Base-by-base conservation (phyloP, 2,888 invertebrate genomes). In the Caenorhabditis angaria region DNA sequence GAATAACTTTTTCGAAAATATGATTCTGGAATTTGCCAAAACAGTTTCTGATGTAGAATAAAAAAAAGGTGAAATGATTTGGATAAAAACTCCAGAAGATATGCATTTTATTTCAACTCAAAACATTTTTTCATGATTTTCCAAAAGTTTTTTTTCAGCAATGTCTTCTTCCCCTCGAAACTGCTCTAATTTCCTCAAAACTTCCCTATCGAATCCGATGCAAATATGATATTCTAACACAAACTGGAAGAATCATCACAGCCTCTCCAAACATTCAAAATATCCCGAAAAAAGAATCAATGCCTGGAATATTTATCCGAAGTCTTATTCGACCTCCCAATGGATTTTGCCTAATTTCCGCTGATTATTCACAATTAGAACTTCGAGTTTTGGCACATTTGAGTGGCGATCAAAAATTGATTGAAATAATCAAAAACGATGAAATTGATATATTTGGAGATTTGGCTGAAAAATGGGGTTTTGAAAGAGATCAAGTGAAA, bases 281-380 rank as follows among this genome's bases (percentile, higher is more conserved):
- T 88, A 91, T 96, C 22, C 94, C 95, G 0, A 92, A 93, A 82
- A 93, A 94, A 84, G 65, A 73, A 12, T 65, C 73, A 0, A 35
- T 70, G 8, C 65, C 68, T 22, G 70, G 67, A 10, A 12, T 72
- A 12, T 70, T 57, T 1, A 62, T 61, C 5, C 68, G 78, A 22
- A 53, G 55, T 10, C 51, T 79, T 0, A 69, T 81, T 50, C 60
- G 12, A 22, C 68, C 78, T 0, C 47, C 24, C 22, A 22, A 62
- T 48, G 76, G 74, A n/a, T 61, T 57, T 20, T n/a, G 92, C 55
- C 89, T 97, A 63, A 88, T 99, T 55, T 93, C 96, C 0, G 95
- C 95, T 0, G 97, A 99, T 90, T 99, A 95, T 89, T 94, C 94
- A 83, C 99, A 99, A 89, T 88, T 99, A 71, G 99, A 99, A 89